Base-by-base conservation (phyloP, 1,140 invertebrate species). In the Spodoptera litura region DNA sequence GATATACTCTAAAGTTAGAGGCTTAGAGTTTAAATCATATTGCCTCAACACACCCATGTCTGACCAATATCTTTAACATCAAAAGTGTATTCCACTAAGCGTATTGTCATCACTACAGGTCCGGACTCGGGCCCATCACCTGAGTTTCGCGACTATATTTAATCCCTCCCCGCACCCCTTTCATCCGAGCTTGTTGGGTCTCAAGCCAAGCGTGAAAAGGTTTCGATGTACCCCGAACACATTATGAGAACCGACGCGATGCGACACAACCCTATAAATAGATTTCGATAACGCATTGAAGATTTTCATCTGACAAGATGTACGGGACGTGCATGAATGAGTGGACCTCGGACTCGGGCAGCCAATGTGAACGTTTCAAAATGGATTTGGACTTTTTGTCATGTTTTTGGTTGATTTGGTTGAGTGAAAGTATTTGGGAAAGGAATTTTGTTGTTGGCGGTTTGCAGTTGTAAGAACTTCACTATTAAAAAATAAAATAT, bases 61-160 rank as follows among this genome's bases (percentile, higher is more conserved):
- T 8, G 11, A 8, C 52, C 8, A 8, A 62, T 62, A 20, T 31
- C 25, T 75, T 62, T 75, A 51, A 49, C 55, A 51, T 78, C 53
- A 75, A 81, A 81, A 76, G 44, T 15, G 15, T 44, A 70, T 74
- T 68, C 56, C 49, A 68, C 78, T 78, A 78, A 73, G 49, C 71
- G 71, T 73, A 73, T 75, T 75, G 73, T 52, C 73, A 59, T 75
- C 73, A 61, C 59, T 62, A 72, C 20, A 64, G n/a, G 62, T 74
- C 55, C 76, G 15, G 55, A 25, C 38, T 59, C 71, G 12, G 61
- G 25, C 66, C 66, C 71, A 79, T 77, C 83, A 87, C 85, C 84
- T 89, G 84, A 82, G 82, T 85, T 83, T 87, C 81, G 79, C 78
- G 83, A 78, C 83, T 85, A 83, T 85, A 85, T 88, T 84, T 87